Evolutionary conservation across 2,797 vertebrate genomes (phyloP).

Genomic region (Chromis chromis): DNA sequence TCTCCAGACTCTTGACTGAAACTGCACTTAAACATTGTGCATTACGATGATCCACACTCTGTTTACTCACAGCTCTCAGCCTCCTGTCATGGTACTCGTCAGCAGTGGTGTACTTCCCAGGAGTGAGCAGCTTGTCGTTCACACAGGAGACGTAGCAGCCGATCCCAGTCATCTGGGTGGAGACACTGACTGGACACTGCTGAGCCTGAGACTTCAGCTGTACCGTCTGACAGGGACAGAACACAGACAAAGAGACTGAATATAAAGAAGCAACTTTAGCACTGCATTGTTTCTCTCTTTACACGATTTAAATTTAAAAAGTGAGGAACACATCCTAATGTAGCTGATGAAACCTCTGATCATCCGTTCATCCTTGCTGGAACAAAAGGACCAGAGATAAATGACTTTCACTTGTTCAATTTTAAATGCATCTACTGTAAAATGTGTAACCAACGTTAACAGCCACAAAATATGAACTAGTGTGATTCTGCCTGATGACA

Average conservation of each 20-base stretch:
- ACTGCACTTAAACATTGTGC: neutral
- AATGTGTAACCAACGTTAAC: neutral
- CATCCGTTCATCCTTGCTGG: too few species aligned
- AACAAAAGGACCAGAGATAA: too few species aligned
- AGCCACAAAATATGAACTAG: neutral
- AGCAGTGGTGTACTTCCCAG: conserved; percentile 88
- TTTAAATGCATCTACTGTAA: neutral
- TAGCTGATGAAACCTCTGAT: too few species aligned
- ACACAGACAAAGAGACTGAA: neutral
- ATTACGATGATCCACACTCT: neutral
- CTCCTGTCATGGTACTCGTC: conserved; percentile 83
- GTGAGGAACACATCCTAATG: too few species aligned
- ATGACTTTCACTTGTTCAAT: neutral
- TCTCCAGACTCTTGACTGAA: neutral
- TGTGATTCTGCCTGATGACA: neutral
- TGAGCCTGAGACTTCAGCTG: conserved; percentile 80
- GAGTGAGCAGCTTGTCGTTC: conserved; percentile 87
- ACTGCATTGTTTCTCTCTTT: too few species aligned
- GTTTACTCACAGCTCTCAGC: conserved; percentile 87
- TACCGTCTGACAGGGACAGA: conserved; percentile 72
- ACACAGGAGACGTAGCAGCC: conserved; percentile 89
- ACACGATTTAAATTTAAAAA: too few species aligned
- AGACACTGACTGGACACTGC: conserved; percentile 85
- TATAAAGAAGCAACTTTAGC: neutral
- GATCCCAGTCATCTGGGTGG: conserved; percentile 92